phyloP scores from a whole-genome alignment of 2,888 invertebrate genomes.

The Xestia rhomboidea region DNA sequence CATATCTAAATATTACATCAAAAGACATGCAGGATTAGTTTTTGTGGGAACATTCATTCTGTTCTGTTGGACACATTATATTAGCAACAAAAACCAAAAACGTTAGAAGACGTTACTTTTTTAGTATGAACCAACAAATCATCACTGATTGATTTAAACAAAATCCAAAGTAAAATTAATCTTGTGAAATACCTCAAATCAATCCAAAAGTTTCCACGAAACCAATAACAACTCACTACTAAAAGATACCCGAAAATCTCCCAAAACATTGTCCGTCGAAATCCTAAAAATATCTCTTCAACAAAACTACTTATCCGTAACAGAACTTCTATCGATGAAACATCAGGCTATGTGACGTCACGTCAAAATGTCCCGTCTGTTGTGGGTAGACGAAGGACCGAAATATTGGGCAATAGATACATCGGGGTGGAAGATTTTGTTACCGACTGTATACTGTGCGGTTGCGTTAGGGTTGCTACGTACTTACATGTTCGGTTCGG shows the following conservation, averaged over 20 bases:
- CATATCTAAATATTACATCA: neutral
- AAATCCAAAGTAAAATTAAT: neutral
- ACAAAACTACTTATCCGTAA: conserved; percentile 57
- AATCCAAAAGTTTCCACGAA: conserved; percentile 15
- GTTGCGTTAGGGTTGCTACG: conserved; percentile 1
- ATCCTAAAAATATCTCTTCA: conserved; percentile 51
- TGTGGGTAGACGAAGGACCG: conserved; percentile 56
- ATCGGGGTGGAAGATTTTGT: conserved; percentile 27
- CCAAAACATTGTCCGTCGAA: conserved; percentile 26
- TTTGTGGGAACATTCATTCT: neutral
- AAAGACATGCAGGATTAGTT: neutral
- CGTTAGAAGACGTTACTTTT: neutral
- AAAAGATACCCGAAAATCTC: conserved; percentile 19
- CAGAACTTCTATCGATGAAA: conserved; percentile 48
- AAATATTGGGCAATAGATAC: conserved; percentile 55
- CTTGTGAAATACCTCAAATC: conserved; percentile 23
- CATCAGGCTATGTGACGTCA: conserved; percentile 48
- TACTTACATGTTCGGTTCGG: neutral
- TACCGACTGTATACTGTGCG: neutral
- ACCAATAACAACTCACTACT: conserved; percentile 24
- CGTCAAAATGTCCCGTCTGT: conserved; percentile 53
- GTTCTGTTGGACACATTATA: neutral
- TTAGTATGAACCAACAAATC: neutral
- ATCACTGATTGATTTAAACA: neutral
- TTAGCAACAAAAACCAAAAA: neutral